These are phyloP conservation scores for Thalpophila matura DNA, from an alignment of 2,888 invertebrate species.

Conservation along the genomic window DNA sequence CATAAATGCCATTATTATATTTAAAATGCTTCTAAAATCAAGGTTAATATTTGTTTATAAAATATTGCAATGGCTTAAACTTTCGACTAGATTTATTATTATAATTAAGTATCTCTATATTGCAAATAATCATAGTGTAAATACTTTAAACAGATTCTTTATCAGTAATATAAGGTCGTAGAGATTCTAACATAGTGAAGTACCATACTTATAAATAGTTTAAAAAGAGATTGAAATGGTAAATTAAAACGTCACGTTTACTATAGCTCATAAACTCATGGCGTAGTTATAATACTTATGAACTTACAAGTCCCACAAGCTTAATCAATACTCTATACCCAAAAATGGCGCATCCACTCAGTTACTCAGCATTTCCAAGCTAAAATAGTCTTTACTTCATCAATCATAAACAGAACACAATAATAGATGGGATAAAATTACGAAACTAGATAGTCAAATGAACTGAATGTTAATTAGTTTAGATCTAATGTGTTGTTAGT, in stretches of 20 bases:
- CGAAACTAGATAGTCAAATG: slow-evolving; percentile 36
- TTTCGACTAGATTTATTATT: slow-evolving; percentile 89
- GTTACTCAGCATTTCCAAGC: slow-evolving; percentile 37
- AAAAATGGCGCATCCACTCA: slow-evolving; percentile 43
- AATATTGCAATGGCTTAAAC: slow-evolving; percentile 90
- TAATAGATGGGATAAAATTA: slow-evolving; percentile 52
- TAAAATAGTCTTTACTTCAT: slow-evolving; percentile 18
- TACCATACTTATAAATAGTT: slow-evolving; percentile 52
- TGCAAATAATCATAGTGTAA: slow-evolving; percentile 69
- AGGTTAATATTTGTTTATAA: slow-evolving; percentile 74
- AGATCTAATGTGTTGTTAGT: slow-evolving; percentile 39
- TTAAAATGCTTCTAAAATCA: slow-evolving; percentile 69
- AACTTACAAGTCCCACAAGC: slow-evolving; percentile 30
- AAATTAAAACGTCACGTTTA: slow-evolving; percentile 39
- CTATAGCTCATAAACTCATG: slow-evolving; percentile 31
- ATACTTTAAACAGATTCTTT: slow-evolving; percentile 55
- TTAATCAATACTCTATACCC: slow-evolving; percentile 51
- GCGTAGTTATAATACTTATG: slow-evolving; percentile 56
- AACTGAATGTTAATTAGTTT: slow-evolving; percentile 39
- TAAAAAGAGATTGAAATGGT: slow-evolving; percentile 57
- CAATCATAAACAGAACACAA: slow-evolving; percentile 39
- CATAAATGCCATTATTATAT: slow-evolving; percentile 75
- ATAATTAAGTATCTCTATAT: slow-evolving; percentile 85
- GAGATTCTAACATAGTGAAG: slow-evolving; percentile 57
- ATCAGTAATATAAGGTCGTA: slow-evolving; percentile 49